A percentile compares a stretch with the other conserved stretches of the same genome.
These are phyloP conservation scores for Arrhamphus sclerolepis DNA, from an alignment of 2,797 vertebrate genomes.

Conservation along the genomic window DNA sequence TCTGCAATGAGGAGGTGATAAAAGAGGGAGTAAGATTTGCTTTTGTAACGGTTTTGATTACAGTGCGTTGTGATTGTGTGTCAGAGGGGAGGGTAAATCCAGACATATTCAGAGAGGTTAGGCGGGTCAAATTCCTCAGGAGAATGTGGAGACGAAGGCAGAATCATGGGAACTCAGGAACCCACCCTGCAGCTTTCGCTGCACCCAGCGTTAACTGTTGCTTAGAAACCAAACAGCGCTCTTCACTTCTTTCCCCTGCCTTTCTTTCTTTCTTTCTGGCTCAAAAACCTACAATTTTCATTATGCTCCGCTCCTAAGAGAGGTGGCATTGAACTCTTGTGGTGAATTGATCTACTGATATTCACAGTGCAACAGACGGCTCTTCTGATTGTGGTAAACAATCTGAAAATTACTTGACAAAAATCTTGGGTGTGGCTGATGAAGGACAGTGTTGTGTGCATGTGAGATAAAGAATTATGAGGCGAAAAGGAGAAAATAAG, in stretches of 20 bases:
- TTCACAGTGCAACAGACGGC: constrained; percentile 10
- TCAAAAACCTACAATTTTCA: constrained; percentile 65
- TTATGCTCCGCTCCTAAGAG: constrained; percentile 52
- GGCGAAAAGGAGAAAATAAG: constrained; percentile 1
- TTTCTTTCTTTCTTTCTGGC: constrained; percentile 16
- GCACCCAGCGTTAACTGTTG: constrained; percentile 70
- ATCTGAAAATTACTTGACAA: constrained; percentile 19
- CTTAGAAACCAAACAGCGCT: constrained; percentile 73
- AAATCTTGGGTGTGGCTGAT: constrained; percentile 36
- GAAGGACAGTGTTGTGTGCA: constrained; percentile 17
- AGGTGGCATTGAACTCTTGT: constrained; percentile 24
- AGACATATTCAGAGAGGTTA: constrained; percentile 71
- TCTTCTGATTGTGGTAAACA: constrained; percentile 45
- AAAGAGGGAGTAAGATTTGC: constrained; percentile 42
- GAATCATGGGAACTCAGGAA: constrained; percentile 74
- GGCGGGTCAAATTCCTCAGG: constrained; percentile 76
- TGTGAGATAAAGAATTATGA: constrained; percentile 22
- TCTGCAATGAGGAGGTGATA: constrained; percentile 29
- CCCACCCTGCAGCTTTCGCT: constrained; percentile 67
- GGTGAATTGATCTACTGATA: constrained; percentile 27
- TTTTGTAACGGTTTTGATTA: constrained; percentile 68
- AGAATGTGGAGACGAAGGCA: constrained; percentile 75
- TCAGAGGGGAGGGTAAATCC: constrained; percentile 71
- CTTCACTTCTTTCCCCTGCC: constrained; percentile 32
- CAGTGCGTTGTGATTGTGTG: constrained; percentile 66